A percentile compares a stretch with the other conserved stretches of the same genome.
Conservation (phyloP, 2,113 vertebrate species). For the Mastomys natalensis region DNA sequence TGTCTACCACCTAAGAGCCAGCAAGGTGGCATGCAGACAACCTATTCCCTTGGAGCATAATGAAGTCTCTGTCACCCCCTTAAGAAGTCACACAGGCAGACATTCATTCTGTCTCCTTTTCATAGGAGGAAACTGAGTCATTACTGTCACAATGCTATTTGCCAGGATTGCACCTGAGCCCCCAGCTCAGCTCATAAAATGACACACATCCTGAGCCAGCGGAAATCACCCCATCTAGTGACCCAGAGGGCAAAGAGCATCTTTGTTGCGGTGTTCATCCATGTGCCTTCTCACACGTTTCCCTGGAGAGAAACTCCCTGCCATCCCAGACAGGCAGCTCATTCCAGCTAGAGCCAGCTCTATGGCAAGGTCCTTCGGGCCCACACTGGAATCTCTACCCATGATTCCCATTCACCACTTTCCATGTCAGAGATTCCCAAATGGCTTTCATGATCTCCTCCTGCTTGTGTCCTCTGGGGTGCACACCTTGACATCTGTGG, state of each 20-base stretch:
- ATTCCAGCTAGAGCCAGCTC: background rate
- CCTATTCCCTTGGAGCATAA: background rate
- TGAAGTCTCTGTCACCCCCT: background rate
- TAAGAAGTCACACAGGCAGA: background rate
- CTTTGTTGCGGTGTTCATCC: background rate
- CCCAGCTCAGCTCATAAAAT: background rate
- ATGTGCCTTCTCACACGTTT: background rate
- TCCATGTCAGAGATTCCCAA: background rate
- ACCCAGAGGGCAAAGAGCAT: slow-evolving; percentile 33
- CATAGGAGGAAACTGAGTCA: slow-evolving; percentile 31
- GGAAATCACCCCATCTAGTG: background rate
- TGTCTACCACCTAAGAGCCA: background rate
- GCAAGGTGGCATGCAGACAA: background rate
- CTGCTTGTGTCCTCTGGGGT: background rate
- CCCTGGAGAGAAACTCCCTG: background rate
- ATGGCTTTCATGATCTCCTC: too few species aligned
- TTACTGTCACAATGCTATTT: background rate
- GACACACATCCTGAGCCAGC: background rate
- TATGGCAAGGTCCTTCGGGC: background rate
- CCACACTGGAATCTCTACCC: background rate
- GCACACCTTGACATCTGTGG: background rate
- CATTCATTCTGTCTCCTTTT: background rate
- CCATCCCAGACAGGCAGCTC: background rate
- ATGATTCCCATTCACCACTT: background rate
- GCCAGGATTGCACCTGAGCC: background rate